These are phyloP conservation scores for Etheostoma nigrum DNA, from an alignment of 2,797 vertebrate species.

Conservation along the genomic window DNA sequence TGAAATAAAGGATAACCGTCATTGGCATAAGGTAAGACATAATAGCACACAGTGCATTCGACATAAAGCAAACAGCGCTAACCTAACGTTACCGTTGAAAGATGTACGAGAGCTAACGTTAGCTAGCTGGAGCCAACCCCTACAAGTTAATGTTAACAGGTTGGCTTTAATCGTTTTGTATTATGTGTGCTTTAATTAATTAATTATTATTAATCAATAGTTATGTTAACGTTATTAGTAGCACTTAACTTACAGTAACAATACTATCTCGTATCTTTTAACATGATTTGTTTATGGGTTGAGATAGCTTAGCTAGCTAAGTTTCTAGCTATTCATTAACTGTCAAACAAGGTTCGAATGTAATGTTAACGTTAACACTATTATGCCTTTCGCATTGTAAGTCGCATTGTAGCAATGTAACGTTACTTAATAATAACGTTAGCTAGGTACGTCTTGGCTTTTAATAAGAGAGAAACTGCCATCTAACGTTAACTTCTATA, in stretches of 20 bases:
- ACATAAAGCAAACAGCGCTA: not conserved
- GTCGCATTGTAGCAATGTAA: not conserved
- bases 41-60: not conserved
- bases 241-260: not conserved
- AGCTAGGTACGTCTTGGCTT: too few relatives aligned
- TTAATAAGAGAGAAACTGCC: not conserved
- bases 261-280: not conserved
- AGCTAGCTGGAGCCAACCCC: constrained; percentile 29
- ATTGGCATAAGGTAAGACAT: constrained; percentile 62
- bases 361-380: not conserved
- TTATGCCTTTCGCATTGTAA: not conserved
- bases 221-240: not conserved
- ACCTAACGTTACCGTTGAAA: constrained; percentile 9
- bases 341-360: not conserved
- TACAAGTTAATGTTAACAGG: not conserved
- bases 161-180: not conserved
- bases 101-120: not conserved
- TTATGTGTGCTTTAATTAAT: not conserved
- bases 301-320: too few relatives aligned
- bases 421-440: too few relatives aligned
- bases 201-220: too few relatives aligned
- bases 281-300: not conserved
- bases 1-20: not conserved
- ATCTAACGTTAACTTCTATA: too few relatives aligned
- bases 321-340: too few relatives aligned